Evolutionary conservation across 2,113 vertebrate genomes (phyloP), one percentile per base, ranked within the genome.

Genomic region (Alces alces): DNA sequence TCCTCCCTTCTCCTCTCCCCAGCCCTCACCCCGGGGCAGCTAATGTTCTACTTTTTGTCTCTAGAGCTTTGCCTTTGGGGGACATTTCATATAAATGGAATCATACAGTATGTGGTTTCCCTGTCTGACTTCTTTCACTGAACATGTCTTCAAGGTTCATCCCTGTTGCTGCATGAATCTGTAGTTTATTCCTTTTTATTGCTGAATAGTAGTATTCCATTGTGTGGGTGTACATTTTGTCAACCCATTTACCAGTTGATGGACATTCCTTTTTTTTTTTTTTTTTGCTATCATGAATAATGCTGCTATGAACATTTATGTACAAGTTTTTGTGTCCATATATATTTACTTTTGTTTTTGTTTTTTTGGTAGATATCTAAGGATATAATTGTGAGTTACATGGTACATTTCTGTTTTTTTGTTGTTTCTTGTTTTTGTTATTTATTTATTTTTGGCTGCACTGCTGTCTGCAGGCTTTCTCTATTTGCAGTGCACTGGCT

Each of bases 81-180:
- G 52, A 5, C 16, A 92, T 91, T 89, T 90, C 85, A 45, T 45
- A 45, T 79, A 93, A 86, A 87, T 61, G 21, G 83, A 39, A 25
- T 91, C 16, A 84, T 39, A 60, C 47, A 66, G 39, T 58, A 64
- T 80, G 45, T 89, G 52, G 36, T 79, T 33, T 61, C 39, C 79
- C 23, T 60, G 70, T 79, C 61, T 84, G 87, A 50, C 73, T 96
- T 89, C 73, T 95, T 61, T 96, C 90, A 79, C 66, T 27, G 83
- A 86, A 23, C 16, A 47, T 76, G 30, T 88, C 91, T 95, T 87
- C 28, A 43, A 96, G 61, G 28, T 92, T 90, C 16, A 43, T 80
- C 17, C 60, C 11, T 61, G 16, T 54, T 23, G 7, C 86, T 14
- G 25, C 52, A 64, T 6, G 1, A 13, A 47, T 64, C 82, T 52